Evolutionary conservation across 2,888 invertebrate species (phyloP), one percentile per base, ranked within the genome.

Genomic region (Antitype chi): DNA sequence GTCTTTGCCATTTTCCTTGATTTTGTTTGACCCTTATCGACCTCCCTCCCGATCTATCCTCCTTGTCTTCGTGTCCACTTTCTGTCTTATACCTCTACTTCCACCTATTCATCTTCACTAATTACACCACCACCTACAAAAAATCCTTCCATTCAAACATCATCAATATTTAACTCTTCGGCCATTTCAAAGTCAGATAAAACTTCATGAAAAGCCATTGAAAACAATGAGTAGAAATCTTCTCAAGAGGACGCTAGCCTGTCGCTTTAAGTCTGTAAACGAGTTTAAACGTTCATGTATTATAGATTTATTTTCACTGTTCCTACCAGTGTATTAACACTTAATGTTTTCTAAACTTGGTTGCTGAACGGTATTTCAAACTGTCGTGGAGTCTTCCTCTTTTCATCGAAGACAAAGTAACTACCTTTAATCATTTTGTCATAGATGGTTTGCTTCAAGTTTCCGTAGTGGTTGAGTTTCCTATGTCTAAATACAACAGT

Each of bases 181-280:
- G 70, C 71, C 69, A 75, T 81, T 81, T 79, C 73, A 79, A 82
- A 81, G 76, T 78, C 55, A 82, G 70, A 85, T 82, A 81, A 83
- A 84, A 80, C 69, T 57, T 74, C 75, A 80, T 74, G 76, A 80
- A 86, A 86, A 76, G 38, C 84, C 52, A 90, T 89, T 89, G 89
- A 85, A 89, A 90, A 90, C 89, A 89, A 88, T 86, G 82, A 87
- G 80, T 80, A 73, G 81, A 82, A 81, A 80, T 72, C 79, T 72
- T 64, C 49, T 20, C n/a, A 70, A 38, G 43, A 76, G 68, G 84
- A 83, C 78, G 82, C 78, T 73, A 38, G 78, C 68, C 43, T 78
- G 78, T 74, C 70, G 72, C 60, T 79, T 66, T 71, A 79, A 75
- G 60, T 82, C 63, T 68, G 55, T 76, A 78, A 80, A 76, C 78